phyloP scores from a whole-genome alignment of 2,113 vertebrate genomes.

The Rhagologus leucostigma region DNA sequence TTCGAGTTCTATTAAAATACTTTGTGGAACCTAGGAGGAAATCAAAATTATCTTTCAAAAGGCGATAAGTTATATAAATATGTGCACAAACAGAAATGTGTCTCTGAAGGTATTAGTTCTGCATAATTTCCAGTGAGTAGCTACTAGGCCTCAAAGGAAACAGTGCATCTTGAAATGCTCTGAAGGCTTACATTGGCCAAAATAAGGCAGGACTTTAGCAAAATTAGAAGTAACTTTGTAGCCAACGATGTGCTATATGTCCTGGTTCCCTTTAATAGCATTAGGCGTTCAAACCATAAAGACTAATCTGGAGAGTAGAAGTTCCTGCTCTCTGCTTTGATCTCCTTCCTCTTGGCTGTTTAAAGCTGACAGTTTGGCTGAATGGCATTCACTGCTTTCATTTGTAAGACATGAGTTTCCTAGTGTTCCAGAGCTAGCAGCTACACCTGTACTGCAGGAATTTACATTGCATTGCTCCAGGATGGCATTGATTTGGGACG shows the following conservation, averaged over 20 bases:
- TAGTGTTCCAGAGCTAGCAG: slow-evolving; percentile 74
- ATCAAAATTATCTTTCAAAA: slow-evolving; percentile 46
- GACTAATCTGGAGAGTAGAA: slow-evolving; percentile 76
- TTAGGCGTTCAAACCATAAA: slow-evolving; percentile 69
- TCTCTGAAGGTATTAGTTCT: slow-evolving; percentile 63
- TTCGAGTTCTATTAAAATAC: slow-evolving; percentile 42
- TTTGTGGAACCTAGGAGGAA: slow-evolving; percentile 37
- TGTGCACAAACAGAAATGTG: slow-evolving; percentile 58
- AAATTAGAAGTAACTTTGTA: slow-evolving; percentile 68
- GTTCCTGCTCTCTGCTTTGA: slow-evolving; percentile 77
- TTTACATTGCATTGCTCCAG: slow-evolving; percentile 77
- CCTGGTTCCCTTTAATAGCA: slow-evolving; percentile 73
- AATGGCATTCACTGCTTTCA: slow-evolving; percentile 77
- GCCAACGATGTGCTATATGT: slow-evolving; percentile 56
- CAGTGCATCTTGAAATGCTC: slow-evolving; percentile 50
- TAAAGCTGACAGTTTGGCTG: slow-evolving; percentile 78
- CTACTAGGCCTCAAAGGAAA: slow-evolving; percentile 55
- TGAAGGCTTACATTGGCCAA: slow-evolving; percentile 38
- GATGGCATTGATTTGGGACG: slow-evolving; percentile 79
- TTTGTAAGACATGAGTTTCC: slow-evolving; percentile 80
- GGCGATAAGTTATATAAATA: slow-evolving; percentile 56
- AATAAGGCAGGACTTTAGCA: slow-evolving; percentile 37
- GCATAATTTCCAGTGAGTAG: slow-evolving; percentile 54
- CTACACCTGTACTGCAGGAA: slow-evolving; percentile 82
- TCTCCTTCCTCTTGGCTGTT: slow-evolving; percentile 76